Evolutionary conservation across 2,888 invertebrate species (phyloP).

Genomic region (Phaonia tiefii): DNA sequence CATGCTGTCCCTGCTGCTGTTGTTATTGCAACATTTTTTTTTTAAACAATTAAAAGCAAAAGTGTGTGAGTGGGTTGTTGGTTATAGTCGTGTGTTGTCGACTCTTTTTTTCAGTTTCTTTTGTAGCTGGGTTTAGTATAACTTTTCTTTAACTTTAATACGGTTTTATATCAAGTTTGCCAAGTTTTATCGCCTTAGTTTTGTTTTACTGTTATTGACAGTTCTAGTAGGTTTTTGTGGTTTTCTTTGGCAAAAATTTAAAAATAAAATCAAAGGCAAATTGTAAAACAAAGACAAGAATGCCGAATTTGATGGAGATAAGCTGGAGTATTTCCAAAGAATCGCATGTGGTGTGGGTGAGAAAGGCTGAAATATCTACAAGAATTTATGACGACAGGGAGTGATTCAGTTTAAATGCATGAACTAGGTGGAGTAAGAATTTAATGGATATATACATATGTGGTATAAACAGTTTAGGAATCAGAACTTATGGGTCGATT

Average conservation of each 20-base stretch:
- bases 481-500: too few relatives aligned
- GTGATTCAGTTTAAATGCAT: too few relatives aligned
- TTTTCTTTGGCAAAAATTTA: not conserved
- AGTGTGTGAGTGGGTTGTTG: conserved; percentile 55
- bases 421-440: too few relatives aligned
- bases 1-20: too few relatives aligned
- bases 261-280: conserved; percentile 4
- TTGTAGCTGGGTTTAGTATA: not conserved
- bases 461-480: too few relatives aligned
- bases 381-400: too few relatives aligned
- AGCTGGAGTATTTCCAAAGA: not conserved
- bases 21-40: too few relatives aligned
- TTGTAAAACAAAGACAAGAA: too few relatives aligned
- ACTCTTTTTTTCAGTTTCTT: too few relatives aligned
- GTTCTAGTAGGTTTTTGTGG: not conserved
- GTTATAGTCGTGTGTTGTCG: not conserved
- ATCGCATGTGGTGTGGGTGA: conserved; percentile 2
- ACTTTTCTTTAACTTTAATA: conserved; percentile 5
- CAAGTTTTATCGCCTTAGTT: conserved; percentile 2
- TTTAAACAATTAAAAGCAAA: conserved; percentile 51
- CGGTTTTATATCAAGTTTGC: conserved; percentile 26
- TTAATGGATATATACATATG: too few relatives aligned
- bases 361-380: not conserved
- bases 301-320: not conserved
- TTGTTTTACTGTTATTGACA: conserved; percentile 12